These are phyloP conservation scores for Baccha elongata DNA, from an alignment of 2,888 invertebrate genomes.

Conservation along the genomic window DNA sequence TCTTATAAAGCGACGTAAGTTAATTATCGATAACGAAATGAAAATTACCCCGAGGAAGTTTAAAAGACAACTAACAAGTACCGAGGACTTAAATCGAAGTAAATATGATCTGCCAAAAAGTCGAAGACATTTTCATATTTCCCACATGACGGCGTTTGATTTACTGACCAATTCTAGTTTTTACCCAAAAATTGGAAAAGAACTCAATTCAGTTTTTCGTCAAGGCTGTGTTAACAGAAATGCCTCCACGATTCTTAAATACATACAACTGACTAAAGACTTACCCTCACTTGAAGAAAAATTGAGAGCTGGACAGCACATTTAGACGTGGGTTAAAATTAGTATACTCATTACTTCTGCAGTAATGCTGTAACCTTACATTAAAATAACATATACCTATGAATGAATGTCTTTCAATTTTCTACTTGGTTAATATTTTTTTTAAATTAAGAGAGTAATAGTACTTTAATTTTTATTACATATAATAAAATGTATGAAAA, in stretches of 20 bases:
- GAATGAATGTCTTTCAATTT: no score
- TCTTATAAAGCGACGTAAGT: slow-evolving; percentile 70
- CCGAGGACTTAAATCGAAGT: background rate
- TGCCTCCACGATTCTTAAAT: slow-evolving; percentile 61
- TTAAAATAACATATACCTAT: no score
- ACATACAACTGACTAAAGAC: slow-evolving; percentile 62
- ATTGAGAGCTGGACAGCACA: no score
- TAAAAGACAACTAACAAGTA: slow-evolving; percentile 70
- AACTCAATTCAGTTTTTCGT: slow-evolving; percentile 74
- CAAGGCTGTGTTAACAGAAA: slow-evolving; percentile 68
- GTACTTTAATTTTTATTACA: no score
- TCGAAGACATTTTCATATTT: slow-evolving; percentile 74
- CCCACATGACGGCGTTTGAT: slow-evolving; percentile 78
- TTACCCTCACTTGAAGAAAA: slow-evolving; percentile 61
- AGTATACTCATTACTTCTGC: no score
- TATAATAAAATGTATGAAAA: no score
- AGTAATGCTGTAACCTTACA: no score
- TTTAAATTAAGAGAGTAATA: no score
- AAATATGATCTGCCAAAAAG: slow-evolving; percentile 73
- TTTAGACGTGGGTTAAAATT: no score
- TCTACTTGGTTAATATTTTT: no score
- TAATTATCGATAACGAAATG: slow-evolving; percentile 77
- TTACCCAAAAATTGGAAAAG: slow-evolving; percentile 32
- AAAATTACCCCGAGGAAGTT: slow-evolving; percentile 71
- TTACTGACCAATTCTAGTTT: slow-evolving; percentile 76